Base-by-base conservation (phyloP, 2,888 invertebrate species). In the Netelia fuscicornis region DNA sequence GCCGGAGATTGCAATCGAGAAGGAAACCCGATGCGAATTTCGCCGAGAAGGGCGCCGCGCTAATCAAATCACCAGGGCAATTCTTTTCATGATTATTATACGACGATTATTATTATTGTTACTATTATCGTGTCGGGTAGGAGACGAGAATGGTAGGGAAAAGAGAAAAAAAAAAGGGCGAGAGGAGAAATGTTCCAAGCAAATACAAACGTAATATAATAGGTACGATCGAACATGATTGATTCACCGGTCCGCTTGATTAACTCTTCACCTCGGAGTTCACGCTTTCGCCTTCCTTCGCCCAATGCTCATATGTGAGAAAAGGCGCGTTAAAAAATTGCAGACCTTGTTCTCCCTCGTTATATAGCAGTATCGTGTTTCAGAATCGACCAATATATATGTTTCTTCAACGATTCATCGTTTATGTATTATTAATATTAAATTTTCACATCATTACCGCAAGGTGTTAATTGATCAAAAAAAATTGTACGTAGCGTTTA, bases 161-260 rank as follows among this genome's bases (percentile, higher is more conserved):
- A 52, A 62, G 58, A 54, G 20, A 75, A 82, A 78, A 82, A 75
- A 75, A 37, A 76, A 54, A 54, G 30, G 58, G 23, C 23, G 48
- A 87, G 76, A 48, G 74, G 52, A 70, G 64, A n/a, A 64, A 58
- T 81, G 72, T 58, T 67, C 1, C 44, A 64, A 65, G 77, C 54
- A 74, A 62, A 70, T 75, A 74, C 74, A 80, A 42, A 67, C 67
- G 78, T 68, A 68, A 71, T 83, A 83, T 88, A 86, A 89, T 86
- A 87, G 86, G 84, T 85, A 88, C 88, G 88, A 89, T 88, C 88
- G 89, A 84, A 77, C 85, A 81, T 89, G 89, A 89, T 89, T 89
- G 88, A 89, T 89, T 89, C 89, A 87, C 87, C 86, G 87, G 85
- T 86, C 86, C 86, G 86, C 88, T 89, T 89, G 89, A 89, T 89